Base-by-base conservation (phyloP, 2,113 vertebrate species). In the Miniopterus natalensis region DNA sequence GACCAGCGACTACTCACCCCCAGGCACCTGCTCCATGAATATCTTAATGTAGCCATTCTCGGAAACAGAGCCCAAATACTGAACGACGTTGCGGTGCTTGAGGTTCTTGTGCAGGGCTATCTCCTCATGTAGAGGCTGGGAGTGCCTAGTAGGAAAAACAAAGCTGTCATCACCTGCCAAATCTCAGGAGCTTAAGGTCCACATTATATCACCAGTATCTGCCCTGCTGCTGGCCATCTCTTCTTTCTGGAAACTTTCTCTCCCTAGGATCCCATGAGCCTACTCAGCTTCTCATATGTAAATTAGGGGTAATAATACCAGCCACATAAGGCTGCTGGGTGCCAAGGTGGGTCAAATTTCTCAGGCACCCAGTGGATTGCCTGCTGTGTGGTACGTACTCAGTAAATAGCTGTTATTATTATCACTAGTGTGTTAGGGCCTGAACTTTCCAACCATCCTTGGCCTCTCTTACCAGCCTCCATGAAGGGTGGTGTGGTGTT, bases 1-100 rank as follows among this genome's bases (percentile, higher is more conserved):
- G 31, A 47, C 55, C 47, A 93, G 57, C 1, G 53, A 87, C 29
- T 65, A 98, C 98, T 97, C 96, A 99, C 99, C 99, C 98, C 99
- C 99, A 94, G 98, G 98, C 14, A 99, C 98, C 73, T 99, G 99
- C 79, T 99, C 99, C 99, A 99, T 99, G 97, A 99, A 99, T 92
- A 99, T 99, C 96, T 99, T 99, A 96, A 99, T 98, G 94, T 98
- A 99, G 36, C 98, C 99, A 25, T 98, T 80, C 97, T 99, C 98
- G 1, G 98, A 99, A 84, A 99, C 88, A 17, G 98, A 99, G 94
- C 99, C 99, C 84, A 99, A 98, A 95, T 99, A 99, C 66, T 99
- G 99, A 47, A 99, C 98, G 25, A 99, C 98, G 61, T 99, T 99
- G 49, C 98, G 97, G 95, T 99, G 99, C 78, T 98, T 99, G 94